Evolutionary conservation across 2,797 vertebrate species (phyloP), one percentile per base, ranked within the genome.

Genomic region (Acropternis orthonyx): DNA sequence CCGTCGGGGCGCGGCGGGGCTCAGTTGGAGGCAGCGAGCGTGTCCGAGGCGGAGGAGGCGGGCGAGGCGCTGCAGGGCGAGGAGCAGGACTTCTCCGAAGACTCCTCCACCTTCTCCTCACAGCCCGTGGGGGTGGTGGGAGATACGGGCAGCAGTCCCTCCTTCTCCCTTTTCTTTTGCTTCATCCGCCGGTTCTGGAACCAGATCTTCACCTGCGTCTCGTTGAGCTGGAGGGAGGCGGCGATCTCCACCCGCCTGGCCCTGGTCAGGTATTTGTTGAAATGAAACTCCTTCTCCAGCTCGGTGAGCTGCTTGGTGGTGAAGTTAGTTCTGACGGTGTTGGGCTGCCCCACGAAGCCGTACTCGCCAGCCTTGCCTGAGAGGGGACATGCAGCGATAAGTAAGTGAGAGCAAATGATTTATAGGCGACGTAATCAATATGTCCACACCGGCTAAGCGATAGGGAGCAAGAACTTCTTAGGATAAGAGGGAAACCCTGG

Each of bases 171-270:
- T 94, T 99, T 99, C 98, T 99, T 99, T 91, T 99, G 99, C 97
- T 99, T 99, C 99, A 99, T 99, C 71, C 99, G 98, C 44, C 99
- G 98, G 94, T 99, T 99, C 97, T 99, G 99, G 97, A 99, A 99
- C 99, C 99, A 99, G 56, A 99, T 99, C 97, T 99, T 99, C 94
- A 99, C 99, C 97, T 99, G 99, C 94, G 99, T 99, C 98, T 99
- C 99, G 77, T 99, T 99, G 73, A 99, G 98, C 90, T 99, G 99
- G 65, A 99, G 98, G 8, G 99, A 98, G 9, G 99, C 99, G 0
- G 99, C 99, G 37, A 99, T 99, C 96, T 99, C 99, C 58, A 99
- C 99, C 30, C 99, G 97, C 73, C 99, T 98, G 24, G 99, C 99
- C 8, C 99, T 97, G 4, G 99, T 99, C 97, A 99, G 97, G 88